phyloP scores from a whole-genome alignment of 2,797 vertebrate species.

The Hippoglossus hippoglossus region DNA sequence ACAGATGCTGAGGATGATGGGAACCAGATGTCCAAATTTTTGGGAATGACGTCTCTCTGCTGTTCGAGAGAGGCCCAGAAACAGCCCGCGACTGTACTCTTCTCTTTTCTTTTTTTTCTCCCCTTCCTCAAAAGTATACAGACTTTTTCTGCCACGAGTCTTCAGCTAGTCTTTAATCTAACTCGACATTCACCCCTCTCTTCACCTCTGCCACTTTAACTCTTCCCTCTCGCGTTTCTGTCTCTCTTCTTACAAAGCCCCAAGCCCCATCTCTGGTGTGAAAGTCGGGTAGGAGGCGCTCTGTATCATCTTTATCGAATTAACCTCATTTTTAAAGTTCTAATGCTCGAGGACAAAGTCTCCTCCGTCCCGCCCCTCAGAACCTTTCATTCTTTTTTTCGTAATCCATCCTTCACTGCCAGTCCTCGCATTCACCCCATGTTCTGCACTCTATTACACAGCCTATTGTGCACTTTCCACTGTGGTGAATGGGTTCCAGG shows the following conservation, averaged over 20 bases:
- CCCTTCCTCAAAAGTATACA: constrained; percentile 12
- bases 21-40: constrained; percentile 76
- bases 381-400: constrained; percentile 1
- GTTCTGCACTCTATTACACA: constrained; percentile 34
- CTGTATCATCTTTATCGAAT: constrained; percentile 22
- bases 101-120: background rate
- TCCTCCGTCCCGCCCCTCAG: background rate
- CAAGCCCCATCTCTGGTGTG: constrained; percentile 15
- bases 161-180: constrained; percentile 20
- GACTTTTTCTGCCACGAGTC: constrained; percentile 3
- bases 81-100: constrained; percentile 19
- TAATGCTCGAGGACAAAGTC: constrained; percentile 13
- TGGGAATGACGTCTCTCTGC: constrained; percentile 59
- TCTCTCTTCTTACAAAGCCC: background rate
- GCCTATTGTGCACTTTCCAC: constrained; percentile 47
- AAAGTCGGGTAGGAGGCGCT: background rate
- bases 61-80: constrained; percentile 45
- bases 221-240: background rate
- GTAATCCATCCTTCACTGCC: constrained; percentile 2
- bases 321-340: constrained; percentile 13
- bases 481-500: constrained; percentile 53
- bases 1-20: constrained; percentile 68
- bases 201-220: background rate
- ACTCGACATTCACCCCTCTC: constrained; percentile 1
- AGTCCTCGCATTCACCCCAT: constrained; percentile 17